phyloP scores from a whole-genome alignment of 2,888 invertebrate species.

The Deilephila elpenor region DNA sequence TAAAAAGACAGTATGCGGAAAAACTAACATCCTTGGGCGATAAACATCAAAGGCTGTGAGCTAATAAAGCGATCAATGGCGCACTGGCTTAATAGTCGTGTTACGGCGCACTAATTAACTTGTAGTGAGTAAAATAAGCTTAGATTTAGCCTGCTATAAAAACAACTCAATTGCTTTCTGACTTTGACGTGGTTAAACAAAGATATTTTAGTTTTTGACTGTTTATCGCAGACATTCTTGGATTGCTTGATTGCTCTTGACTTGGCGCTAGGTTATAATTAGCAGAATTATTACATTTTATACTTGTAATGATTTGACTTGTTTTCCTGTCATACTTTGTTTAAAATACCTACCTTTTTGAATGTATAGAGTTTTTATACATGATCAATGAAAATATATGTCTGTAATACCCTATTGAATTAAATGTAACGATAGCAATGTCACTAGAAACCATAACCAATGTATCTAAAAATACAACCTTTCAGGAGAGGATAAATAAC shows the following conservation, averaged over 20 bases:
- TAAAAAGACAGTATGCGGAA: conserved; percentile 84
- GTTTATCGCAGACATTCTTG: conserved; percentile 26
- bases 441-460: no score
- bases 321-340: background rate
- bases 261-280: conserved; percentile 21
- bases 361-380: no score
- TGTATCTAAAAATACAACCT: no score
- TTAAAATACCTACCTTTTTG: no score
- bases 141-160: conserved; percentile 40
- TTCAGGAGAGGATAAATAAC: no score
- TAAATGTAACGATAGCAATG: no score
- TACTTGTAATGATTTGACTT: background rate
- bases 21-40: conserved; percentile 82
- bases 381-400: no score
- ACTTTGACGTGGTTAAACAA: conserved; percentile 43
- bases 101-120: conserved; percentile 70
- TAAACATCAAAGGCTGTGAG: conserved; percentile 76
- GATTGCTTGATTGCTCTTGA: conserved; percentile 6
- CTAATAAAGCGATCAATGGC: conserved; percentile 80
- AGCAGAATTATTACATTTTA: background rate
- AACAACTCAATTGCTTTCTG: conserved; percentile 31
- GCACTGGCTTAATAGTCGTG: conserved; percentile 66
- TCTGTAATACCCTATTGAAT: no score
- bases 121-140: conserved; percentile 53
- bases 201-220: conserved; percentile 38